Evolutionary conservation across 2,888 invertebrate species (phyloP).

Genomic region (Fragum whitleyi): DNA sequence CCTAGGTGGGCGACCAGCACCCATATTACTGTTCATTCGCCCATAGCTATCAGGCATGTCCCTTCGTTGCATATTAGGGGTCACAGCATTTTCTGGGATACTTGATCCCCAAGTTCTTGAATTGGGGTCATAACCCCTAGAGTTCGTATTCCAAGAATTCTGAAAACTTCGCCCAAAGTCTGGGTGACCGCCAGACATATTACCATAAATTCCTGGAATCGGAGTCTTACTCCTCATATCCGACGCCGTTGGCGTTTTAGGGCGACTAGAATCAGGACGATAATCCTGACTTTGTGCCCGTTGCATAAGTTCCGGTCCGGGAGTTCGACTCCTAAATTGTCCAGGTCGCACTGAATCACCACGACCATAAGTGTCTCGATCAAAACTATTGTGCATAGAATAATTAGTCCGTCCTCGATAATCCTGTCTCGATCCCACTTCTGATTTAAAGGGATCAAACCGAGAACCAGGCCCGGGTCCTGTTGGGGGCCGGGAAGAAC

Average conservation of each 20-base stretch:
- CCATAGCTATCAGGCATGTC: conserved; percentile 64
- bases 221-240: conserved; percentile 84
- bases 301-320: conserved; percentile 84
- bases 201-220: conserved; percentile 71
- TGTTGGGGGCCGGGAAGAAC: conserved; percentile 73
- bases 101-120: conserved; percentile 67
- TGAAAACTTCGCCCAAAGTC: conserved; percentile 65
- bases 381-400: conserved; percentile 70
- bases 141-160: conserved; percentile 58
- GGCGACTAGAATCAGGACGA: conserved; percentile 74
- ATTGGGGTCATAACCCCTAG: conserved; percentile 58
- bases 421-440: conserved; percentile 58
- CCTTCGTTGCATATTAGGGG: conserved; percentile 64
- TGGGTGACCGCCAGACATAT: conserved; percentile 63
- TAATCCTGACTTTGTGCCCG: conserved; percentile 76
- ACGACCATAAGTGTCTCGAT: conserved; percentile 65
- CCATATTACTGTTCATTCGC: conserved; percentile 67
- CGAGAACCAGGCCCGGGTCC: conserved; percentile 68
- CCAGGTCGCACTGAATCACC: conserved; percentile 74
- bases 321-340: conserved; percentile 83
- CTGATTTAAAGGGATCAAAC: conserved; percentile 67
- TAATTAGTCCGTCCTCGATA: conserved; percentile 63
- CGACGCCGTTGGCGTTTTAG: conserved; percentile 82
- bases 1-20: conserved; percentile 76
- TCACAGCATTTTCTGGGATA: conserved; percentile 64